Conservation (phyloP, 2,113 vertebrate species). For the Sinocyclocheilus anshuiensis region DNA sequence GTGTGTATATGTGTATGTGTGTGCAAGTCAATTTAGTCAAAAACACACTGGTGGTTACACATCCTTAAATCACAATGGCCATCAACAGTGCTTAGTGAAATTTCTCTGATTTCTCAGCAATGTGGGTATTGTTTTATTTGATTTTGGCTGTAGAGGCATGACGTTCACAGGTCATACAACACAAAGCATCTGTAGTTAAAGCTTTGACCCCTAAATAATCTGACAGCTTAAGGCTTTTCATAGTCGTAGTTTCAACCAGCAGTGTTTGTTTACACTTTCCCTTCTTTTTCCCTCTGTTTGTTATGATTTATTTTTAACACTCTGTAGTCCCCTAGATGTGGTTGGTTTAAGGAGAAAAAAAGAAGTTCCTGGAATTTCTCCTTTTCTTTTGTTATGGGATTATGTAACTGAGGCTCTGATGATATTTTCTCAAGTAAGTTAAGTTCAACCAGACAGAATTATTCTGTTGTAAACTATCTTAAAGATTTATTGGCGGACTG, state of each 20-base stretch:
- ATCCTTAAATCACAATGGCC: constrained; percentile 68
- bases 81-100: constrained; percentile 71
- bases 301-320: constrained; percentile 54
- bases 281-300: constrained; percentile 62
- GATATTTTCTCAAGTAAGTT: constrained; percentile 47
- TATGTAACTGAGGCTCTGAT: constrained; percentile 25
- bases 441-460: constrained; percentile 24
- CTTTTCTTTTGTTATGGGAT: constrained; percentile 32
- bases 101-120: constrained; percentile 67
- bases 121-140: constrained; percentile 74
- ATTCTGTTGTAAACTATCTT: constrained; percentile 1
- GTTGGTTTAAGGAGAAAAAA: constrained; percentile 19
- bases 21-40: constrained; percentile 68
- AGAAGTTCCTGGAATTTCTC: constrained; percentile 36
- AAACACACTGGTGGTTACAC: constrained; percentile 65
- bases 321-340: constrained; percentile 33
- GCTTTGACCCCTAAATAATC: constrained; percentile 73
- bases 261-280: constrained; percentile 67
- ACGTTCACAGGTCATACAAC: constrained; percentile 62
- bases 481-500: constrained; percentile 15
- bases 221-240: constrained; percentile 65
- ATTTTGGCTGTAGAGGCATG: constrained; percentile 70
- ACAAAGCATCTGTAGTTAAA: constrained; percentile 65
- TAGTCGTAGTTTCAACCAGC: constrained; percentile 60
- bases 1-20: constrained; percentile 33